A percentile compares a stretch with the other conserved stretches of the same genome.
phyloP scores from a whole-genome alignment of 2,888 invertebrate species.

The Lepidochitona cinerea region DNA sequence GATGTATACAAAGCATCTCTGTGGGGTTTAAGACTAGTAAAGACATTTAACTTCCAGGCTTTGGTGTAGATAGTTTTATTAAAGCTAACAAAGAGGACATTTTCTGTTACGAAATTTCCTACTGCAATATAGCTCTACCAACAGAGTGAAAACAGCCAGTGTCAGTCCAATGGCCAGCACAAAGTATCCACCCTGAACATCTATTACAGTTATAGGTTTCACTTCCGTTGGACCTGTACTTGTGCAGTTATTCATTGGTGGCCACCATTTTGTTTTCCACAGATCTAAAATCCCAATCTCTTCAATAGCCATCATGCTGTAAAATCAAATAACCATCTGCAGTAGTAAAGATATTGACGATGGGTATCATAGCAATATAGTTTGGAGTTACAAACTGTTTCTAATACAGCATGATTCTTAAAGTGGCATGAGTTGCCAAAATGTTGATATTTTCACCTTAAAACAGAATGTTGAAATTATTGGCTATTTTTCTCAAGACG shows the following conservation, averaged over 20 bases:
- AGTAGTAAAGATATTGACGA: too few species aligned
- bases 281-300: not conserved
- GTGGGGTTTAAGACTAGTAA: too few species aligned
- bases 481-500: too few species aligned
- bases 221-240: not conserved
- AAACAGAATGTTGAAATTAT: too few species aligned
- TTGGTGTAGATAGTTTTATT: too few species aligned
- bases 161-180: not conserved
- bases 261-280: slow-evolving; percentile 3
- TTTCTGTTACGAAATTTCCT: not conserved
- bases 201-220: not conserved
- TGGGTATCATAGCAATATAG: too few species aligned
- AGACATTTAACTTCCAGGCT: too few species aligned
- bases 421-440: too few species aligned
- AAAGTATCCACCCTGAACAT: not conserved
- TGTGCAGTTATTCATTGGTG: not conserved
- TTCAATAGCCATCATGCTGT: not conserved
- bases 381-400: too few species aligned
- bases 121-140: not conserved
- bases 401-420: too few species aligned
- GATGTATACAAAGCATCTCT: too few species aligned
- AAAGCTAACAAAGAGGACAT: not conserved
- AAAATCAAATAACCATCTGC: not conserved
- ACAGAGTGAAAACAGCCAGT: not conserved
- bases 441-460: too few species aligned